phyloP scores from a whole-genome alignment of 2,113 vertebrate species.

The Bambusicola thoracicus region DNA sequence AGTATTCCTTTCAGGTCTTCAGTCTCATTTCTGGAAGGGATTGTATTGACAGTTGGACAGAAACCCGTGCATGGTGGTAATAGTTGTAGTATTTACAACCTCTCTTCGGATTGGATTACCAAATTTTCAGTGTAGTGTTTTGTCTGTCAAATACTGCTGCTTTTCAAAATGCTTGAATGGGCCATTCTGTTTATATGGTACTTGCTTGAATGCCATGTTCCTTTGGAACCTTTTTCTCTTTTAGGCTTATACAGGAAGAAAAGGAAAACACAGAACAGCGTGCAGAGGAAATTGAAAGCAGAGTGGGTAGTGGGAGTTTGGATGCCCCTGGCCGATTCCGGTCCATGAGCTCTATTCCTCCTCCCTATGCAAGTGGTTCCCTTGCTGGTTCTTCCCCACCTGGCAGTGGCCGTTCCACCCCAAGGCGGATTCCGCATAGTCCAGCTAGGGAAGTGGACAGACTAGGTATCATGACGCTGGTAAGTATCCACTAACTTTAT shows the following conservation, averaged over 20 bases:
- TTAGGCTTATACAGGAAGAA: conserved; percentile 96
- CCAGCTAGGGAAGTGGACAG: conserved; percentile 92
- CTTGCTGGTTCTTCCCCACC: conserved; percentile 89
- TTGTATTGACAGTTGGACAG: not conserved
- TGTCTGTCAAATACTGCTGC: not conserved
- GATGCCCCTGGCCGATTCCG: conserved; percentile 87
- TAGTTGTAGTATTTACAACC: not conserved
- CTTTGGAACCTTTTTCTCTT: not conserved
- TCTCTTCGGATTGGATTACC: not conserved
- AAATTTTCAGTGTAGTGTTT: not conserved
- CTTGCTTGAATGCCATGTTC: rapidly evolving
- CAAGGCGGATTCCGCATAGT: conserved; percentile 86
- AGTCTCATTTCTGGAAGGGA: not conserved
- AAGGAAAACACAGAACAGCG: conserved; percentile 93
- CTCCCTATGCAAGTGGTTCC: conserved; percentile 76
- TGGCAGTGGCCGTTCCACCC: conserved; percentile 90
- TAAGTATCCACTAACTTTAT: conserved; percentile 21
- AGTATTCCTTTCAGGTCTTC: not conserved
- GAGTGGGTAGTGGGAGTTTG: conserved; percentile 87
- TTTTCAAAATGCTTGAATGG: not conserved
- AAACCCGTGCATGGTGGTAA: not conserved
- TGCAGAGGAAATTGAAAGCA: conserved; percentile 93
- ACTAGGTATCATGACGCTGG: conserved; percentile 94
- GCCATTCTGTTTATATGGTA: rapidly evolving
- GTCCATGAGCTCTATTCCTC: conserved; percentile 86